phyloP scores from a whole-genome alignment of 2,113 vertebrate genomes.

The Zosterops japonicus region DNA sequence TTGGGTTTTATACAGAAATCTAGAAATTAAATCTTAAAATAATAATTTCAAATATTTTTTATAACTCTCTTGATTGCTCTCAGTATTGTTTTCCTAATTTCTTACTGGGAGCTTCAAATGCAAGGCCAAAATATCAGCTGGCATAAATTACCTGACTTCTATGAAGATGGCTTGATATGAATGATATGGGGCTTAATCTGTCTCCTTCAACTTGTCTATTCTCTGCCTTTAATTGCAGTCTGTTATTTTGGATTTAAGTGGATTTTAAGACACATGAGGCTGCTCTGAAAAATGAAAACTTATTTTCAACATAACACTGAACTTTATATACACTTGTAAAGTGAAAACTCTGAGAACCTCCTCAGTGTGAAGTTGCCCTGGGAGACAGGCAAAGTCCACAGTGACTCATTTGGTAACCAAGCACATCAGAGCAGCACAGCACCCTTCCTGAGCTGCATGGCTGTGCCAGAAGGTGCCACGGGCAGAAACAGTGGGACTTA shows the following conservation, averaged over 20 bases:
- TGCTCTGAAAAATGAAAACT: not conserved
- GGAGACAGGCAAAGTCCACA: not conserved
- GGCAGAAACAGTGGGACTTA: fast-evolving
- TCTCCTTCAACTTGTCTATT: not conserved
- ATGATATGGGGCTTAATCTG: not conserved
- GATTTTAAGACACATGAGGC: not conserved
- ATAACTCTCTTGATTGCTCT: not conserved
- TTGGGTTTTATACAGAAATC: constrained; percentile 19
- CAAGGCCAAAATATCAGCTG: not conserved
- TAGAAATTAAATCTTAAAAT: constrained; percentile 11
- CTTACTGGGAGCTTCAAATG: constrained; percentile 4
- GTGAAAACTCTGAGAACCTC: not conserved
- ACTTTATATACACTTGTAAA: not conserved
- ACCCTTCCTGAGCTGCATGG: not conserved
- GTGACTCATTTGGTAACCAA: not conserved
- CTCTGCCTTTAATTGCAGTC: not conserved
- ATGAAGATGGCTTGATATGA: not conserved
- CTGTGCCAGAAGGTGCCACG: not conserved
- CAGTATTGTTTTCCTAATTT: constrained; percentile 3
- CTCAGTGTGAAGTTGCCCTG: fast-evolving
- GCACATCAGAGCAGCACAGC: not conserved
- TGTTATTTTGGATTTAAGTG: not conserved
- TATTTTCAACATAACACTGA: not conserved
- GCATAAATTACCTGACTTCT: not conserved
- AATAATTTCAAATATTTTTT: not conserved